Evolutionary conservation across 2,113 vertebrate species (phyloP).

Genomic region (Erpornis zantholeuca): DNA sequence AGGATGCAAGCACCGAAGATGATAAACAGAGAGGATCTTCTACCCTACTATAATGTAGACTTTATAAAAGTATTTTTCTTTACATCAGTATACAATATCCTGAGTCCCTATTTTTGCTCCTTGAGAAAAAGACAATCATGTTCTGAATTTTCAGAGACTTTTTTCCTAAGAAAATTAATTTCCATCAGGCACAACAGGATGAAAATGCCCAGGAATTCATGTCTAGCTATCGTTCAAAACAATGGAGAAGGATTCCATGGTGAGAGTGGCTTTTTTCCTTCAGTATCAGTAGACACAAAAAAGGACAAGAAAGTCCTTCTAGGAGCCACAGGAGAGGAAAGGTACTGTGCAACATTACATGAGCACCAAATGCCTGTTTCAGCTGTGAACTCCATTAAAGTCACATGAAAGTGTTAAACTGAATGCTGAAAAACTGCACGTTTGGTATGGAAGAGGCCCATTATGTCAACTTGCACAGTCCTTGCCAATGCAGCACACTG

Average conservation of each 20-base stretch:
- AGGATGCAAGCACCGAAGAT: not conserved
- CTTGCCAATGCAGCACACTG: constrained; percentile 43
- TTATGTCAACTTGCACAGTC: constrained; percentile 27
- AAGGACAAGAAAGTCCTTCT: not conserved
- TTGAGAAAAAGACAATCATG: not conserved
- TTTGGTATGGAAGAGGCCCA: constrained; percentile 19
- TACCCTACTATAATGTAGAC: not conserved
- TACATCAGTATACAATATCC: not conserved
- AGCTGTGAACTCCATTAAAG: not conserved
- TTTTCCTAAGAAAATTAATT: not conserved
- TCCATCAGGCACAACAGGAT: not conserved
- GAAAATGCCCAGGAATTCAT: not conserved
- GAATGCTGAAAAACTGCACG: not conserved
- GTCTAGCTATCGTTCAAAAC: not conserved
- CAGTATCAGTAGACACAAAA: not conserved
- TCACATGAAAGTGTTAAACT: constrained; percentile 7
- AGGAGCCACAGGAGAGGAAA: not conserved
- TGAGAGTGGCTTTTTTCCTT: not conserved
- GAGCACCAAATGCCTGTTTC: not conserved
- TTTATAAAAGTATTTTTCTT: not conserved
- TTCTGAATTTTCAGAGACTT: not conserved
- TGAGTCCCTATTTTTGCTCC: not conserved
- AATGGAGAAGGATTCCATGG: not conserved
- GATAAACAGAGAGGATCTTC: not conserved
- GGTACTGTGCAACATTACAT: fast-evolving